Conservation (phyloP, 2,113 vertebrate genomes). For the Lepus americanus region DNA sequence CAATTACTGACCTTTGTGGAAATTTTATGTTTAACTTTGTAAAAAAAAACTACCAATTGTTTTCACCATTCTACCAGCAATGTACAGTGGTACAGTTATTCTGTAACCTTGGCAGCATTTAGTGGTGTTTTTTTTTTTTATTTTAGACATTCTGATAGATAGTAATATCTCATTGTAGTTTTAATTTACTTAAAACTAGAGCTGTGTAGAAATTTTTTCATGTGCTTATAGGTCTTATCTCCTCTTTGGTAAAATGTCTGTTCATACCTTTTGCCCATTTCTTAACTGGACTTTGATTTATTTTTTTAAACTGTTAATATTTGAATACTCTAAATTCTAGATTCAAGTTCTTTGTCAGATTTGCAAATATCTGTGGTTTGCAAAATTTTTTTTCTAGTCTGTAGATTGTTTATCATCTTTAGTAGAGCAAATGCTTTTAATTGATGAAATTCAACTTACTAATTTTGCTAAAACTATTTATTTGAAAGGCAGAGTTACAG, state of each 20-base stretch:
- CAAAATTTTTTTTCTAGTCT: constrained; percentile 1
- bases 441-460: too few relatives aligned
- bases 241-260: background rate
- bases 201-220: background rate
- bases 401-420: too few relatives aligned
- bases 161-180: too few relatives aligned
- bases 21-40: background rate
- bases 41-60: constrained; percentile 37
- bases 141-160: background rate
- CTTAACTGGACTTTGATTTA: background rate
- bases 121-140: background rate
- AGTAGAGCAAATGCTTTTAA: too few relatives aligned
- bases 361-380: background rate
- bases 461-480: too few relatives aligned
- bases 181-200: background rate
- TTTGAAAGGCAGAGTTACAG: too few relatives aligned
- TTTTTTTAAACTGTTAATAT: background rate
- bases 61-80: background rate
- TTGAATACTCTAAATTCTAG: background rate
- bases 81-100: background rate
- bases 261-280: background rate
- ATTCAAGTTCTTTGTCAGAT: background rate
- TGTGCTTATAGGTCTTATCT: background rate
- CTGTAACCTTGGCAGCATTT: background rate
- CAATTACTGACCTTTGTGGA: background rate